Base-by-base conservation (phyloP, 2,113 vertebrate species). In the Zingel zingel region DNA sequence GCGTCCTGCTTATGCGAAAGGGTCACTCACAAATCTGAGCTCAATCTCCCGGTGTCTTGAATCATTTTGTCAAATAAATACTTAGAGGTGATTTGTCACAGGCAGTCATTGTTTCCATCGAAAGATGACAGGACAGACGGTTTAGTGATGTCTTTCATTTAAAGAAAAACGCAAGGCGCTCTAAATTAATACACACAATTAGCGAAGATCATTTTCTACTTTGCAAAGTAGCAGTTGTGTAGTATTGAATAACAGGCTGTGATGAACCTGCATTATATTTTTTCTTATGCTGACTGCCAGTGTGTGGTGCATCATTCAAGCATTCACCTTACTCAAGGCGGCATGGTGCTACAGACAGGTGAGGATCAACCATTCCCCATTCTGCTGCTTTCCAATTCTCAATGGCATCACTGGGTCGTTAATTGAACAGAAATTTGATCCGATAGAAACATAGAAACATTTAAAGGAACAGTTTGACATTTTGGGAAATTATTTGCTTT, bases 11-110 rank as follows among this genome's bases (percentile, higher is more conserved):
- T 86, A 90, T 74, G 7, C 51, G 27, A 85, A 86, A 19, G 63
- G 90, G 90, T 88, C 80, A 70, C 68, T 88, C 82, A 69, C 74
- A 89, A 83, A 87, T 85, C 84, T 78, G 80, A 84, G 76, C 64
- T 82, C 76, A 65, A 82, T 90, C 81, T 86, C 19, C 1, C 25
- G 19, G 39, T 19, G 21, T 74, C 72, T 79, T 83, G 79, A 92
- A 89, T 86, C 86, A 87, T 88, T 81, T 80, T 78, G 83, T 74
- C 72, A 9, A 50, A 25, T 66, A 48, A 86, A 84, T 21, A 36
- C 63, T 23, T 50, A 90, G 74, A 85, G 66, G 82, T 73, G 81
- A 86, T 90, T 83, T 88, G 79, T 90, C 86, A 88, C 80, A 81
- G 59, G 54, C 65, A 53, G 68, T 86, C 81, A 74, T 14, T 81